Percentiles rank a stretch among this genome's conserved stretches.
Conservation (phyloP, 2,113 vertebrate genomes). For the Uropsilus gracilis region DNA sequence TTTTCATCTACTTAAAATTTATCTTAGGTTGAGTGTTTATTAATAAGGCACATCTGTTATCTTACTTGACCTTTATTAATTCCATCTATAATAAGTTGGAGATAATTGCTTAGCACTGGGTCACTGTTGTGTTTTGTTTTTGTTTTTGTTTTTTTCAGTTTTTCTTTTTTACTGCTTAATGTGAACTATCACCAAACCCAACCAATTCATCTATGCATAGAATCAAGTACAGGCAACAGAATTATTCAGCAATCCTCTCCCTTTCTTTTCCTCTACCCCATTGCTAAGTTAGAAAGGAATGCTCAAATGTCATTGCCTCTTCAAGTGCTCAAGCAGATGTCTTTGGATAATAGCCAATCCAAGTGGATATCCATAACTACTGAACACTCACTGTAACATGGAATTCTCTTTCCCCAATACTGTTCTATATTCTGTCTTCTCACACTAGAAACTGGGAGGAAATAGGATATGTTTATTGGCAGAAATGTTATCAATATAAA, state of each 20-base stretch:
- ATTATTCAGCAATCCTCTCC: slow-evolving; percentile 15
- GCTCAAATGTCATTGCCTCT: background rate
- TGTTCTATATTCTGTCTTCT: slow-evolving; percentile 30
- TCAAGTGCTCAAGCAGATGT: slow-evolving; percentile 20
- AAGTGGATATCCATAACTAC: background rate
- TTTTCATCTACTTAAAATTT: background rate
- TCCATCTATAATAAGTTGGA: background rate
- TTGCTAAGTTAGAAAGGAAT: slow-evolving; percentile 41
- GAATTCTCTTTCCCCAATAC: background rate
- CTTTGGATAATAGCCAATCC: background rate
- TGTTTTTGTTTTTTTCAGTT: background rate
- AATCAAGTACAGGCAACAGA: background rate
- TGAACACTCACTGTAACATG: background rate
- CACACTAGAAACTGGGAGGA: slow-evolving; percentile 26
- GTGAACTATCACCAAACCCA: slow-evolving; percentile 8
- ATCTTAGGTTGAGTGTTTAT: background rate
- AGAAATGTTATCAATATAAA: background rate
- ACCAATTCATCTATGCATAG: background rate
- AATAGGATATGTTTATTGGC: background rate
- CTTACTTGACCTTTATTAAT: background rate
- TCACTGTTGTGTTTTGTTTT: background rate
- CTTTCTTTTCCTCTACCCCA: background rate
- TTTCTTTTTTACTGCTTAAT: background rate
- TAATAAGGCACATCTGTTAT: background rate
- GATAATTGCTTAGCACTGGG: background rate